Evolutionary conservation across 2,888 invertebrate genomes (phyloP).

Genomic region (Tetramorium bicarinatum): DNA sequence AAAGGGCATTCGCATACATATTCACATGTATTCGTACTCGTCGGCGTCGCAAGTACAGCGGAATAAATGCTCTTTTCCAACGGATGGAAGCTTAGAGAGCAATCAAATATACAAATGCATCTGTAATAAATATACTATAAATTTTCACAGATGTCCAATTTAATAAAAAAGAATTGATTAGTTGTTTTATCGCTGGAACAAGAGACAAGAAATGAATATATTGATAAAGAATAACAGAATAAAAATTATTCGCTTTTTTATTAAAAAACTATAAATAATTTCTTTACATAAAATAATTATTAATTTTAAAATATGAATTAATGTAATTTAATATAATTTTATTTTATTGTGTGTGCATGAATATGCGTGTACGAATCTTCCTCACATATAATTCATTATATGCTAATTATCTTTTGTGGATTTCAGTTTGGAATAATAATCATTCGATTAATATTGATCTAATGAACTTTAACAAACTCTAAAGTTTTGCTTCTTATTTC

Average conservation of each 20-base stretch:
- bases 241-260: neutral
- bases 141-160: neutral
- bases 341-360: neutral
- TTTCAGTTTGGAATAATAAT: neutral
- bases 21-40: neutral
- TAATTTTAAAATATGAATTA: neutral
- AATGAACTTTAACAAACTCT: neutral
- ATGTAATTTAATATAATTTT: neutral
- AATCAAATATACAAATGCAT: neutral
- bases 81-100: neutral
- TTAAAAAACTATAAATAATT: neutral
- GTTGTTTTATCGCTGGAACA: neutral
- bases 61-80: slow-evolving; percentile 25
- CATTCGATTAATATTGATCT: neutral
- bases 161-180: neutral
- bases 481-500: neutral
- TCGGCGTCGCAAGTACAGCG: neutral
- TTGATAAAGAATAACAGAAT: too few species aligned
- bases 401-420: neutral
- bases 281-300: neutral
- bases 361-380: neutral
- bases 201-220: neutral
- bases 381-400: neutral
- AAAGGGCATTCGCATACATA: slow-evolving; percentile 26
- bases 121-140: neutral